Percentiles rank a stretch among this genome's conserved stretches.
Conservation (phyloP, 2,113 vertebrate species). For the Cranoglanis bouderius region DNA sequence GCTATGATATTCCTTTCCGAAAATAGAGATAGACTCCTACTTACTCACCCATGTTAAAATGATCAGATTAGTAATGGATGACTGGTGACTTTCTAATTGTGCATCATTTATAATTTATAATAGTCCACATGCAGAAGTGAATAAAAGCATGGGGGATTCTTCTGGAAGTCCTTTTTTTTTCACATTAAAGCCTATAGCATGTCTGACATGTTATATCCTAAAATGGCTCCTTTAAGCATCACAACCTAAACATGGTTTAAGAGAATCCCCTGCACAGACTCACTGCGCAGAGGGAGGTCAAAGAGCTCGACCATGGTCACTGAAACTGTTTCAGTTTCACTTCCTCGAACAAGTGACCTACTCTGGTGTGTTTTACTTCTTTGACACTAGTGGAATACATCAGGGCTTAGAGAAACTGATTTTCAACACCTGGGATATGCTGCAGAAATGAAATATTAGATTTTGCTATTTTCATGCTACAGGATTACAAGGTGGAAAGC, state of each 20-base stretch:
- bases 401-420: not conserved
- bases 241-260: constrained; percentile 1
- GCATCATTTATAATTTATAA: constrained; percentile 13
- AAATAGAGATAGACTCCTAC: constrained; percentile 25
- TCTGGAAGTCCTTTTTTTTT: not conserved
- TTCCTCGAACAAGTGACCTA: constrained; percentile 1
- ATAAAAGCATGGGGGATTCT: constrained; percentile 12
- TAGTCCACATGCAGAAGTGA: constrained; percentile 1
- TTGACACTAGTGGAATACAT: not conserved
- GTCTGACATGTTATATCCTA: not conserved
- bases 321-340: constrained; percentile 7
- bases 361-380: not conserved
- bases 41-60: constrained; percentile 39
- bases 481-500: not conserved
- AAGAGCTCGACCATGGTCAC: constrained; percentile 7
- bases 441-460: not conserved
- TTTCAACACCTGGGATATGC: not conserved
- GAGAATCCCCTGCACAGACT: not conserved
- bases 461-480: not conserved
- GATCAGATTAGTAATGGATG: constrained; percentile 38
- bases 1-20: not conserved
- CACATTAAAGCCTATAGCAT: not conserved
- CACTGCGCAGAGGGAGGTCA: not conserved
- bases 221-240: not conserved
- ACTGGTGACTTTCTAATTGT: constrained; percentile 31